Evolutionary conservation across 2,113 vertebrate genomes (phyloP).

Genomic region (Mellivora capensis): DNA sequence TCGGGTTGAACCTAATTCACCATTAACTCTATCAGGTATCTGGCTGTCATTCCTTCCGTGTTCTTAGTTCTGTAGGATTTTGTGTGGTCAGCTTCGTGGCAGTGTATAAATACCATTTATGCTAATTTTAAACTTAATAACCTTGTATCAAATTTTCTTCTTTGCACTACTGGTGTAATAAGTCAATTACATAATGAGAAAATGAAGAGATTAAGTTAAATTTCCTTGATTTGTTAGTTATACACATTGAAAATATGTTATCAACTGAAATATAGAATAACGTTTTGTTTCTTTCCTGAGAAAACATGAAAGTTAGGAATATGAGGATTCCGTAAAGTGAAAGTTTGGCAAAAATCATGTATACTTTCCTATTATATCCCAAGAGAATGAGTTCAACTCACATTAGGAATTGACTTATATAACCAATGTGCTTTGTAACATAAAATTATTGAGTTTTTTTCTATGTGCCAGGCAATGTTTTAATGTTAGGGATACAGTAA

Average conservation of each 20-base stretch:
- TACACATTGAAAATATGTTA: constrained; percentile 32
- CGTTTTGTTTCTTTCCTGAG: not conserved
- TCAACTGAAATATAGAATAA: constrained; percentile 27
- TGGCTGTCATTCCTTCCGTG: not conserved
- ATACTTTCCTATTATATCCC: not conserved
- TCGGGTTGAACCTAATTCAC: not conserved
- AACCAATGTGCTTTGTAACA: not conserved
- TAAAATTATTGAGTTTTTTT: not conserved
- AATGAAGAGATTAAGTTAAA: constrained; percentile 29
- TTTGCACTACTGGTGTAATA: not conserved
- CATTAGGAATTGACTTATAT: not conserved
- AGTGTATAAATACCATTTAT: not conserved
- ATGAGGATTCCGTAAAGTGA: not conserved
- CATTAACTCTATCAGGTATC: not conserved
- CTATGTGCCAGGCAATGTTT: not conserved
- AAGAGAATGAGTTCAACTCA: not conserved
- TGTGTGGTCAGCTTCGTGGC: not conserved
- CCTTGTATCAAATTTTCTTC: not conserved
- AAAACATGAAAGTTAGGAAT: constrained; percentile 31
- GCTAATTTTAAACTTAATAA: not conserved
- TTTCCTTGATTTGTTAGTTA: constrained; percentile 42
- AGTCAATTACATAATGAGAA: not conserved
- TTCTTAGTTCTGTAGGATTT: not conserved
- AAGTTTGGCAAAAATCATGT: not conserved
- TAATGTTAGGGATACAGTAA: not conserved